Conservation (phyloP, 2,888 invertebrate genomes). For the Strigamia transsilvanica region DNA sequence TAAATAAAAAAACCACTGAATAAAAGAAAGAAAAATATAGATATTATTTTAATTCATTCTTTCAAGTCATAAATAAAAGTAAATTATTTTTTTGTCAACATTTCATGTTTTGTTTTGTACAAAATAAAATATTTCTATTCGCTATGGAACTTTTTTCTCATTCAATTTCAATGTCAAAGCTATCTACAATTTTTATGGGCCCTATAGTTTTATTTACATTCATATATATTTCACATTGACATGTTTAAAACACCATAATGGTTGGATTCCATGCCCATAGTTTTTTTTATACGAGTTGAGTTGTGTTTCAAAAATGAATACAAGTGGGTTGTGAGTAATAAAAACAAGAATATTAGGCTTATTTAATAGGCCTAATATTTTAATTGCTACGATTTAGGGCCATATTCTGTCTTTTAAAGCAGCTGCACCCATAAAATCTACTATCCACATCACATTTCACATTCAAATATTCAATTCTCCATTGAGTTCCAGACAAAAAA, state of each 20-base stretch:
- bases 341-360: neutral
- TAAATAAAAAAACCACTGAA: too few species aligned
- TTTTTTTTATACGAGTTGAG: neutral
- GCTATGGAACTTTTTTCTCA: neutral
- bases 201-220: neutral
- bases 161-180: neutral
- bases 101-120: neutral
- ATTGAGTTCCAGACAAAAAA: too few species aligned
- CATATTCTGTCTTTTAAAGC: too few species aligned
- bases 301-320: neutral
- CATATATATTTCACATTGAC: neutral
- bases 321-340: neutral
- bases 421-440: too few species aligned
- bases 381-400: neutral
- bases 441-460: too few species aligned
- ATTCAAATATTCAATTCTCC: too few species aligned
- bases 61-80: too few species aligned
- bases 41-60: too few species aligned
- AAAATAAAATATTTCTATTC: neutral
- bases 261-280: neutral
- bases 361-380: neutral
- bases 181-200: neutral
- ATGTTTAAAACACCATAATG: neutral
- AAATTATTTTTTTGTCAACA: too few species aligned
- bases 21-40: too few species aligned